These are phyloP conservation scores for Bursaphelenchus mucronatus DNA, from an alignment of 1,140 invertebrate species.

Conservation along the genomic window DNA sequence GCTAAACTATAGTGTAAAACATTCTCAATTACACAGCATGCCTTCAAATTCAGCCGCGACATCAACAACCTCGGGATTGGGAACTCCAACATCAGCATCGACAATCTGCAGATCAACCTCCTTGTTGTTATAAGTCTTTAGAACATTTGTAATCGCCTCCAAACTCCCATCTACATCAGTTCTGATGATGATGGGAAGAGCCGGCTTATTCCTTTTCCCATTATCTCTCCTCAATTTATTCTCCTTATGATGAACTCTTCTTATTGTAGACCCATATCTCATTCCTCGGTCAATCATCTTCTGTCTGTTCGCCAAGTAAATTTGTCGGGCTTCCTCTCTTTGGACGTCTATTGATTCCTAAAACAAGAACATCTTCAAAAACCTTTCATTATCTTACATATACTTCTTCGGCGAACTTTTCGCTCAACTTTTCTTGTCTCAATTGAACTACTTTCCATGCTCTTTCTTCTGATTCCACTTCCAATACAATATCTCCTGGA, in stretches of 20 bases:
- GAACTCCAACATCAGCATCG: conserved; percentile 79
- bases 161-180: conserved; percentile 70
- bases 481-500: conserved; percentile 78
- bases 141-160: conserved; percentile 84
- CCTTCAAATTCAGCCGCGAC: conserved; percentile 77
- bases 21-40: conserved; percentile 49
- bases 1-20: conserved; percentile 37
- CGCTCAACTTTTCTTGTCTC: conserved; percentile 66
- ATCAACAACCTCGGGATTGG: conserved; percentile 78
- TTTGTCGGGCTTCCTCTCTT: conserved; percentile 68
- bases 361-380: conserved; percentile 11
- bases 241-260: conserved; percentile 35
- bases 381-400: conserved; percentile 46
- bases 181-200: conserved; percentile 64
- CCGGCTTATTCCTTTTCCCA: conserved; percentile 32
- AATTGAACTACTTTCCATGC: conserved; percentile 71
- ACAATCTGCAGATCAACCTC: conserved; percentile 77
- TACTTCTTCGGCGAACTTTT: conserved; percentile 71
- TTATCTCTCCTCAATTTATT: conserved; percentile 28
- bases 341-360: conserved; percentile 67
- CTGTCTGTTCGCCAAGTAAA: conserved; percentile 61
- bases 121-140: conserved; percentile 78
- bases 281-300: conserved; percentile 34
- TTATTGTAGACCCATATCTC: conserved; percentile 42
- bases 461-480: conserved; percentile 74